Conservation (phyloP, 2,797 vertebrate species). For the Muscicapa striata region DNA sequence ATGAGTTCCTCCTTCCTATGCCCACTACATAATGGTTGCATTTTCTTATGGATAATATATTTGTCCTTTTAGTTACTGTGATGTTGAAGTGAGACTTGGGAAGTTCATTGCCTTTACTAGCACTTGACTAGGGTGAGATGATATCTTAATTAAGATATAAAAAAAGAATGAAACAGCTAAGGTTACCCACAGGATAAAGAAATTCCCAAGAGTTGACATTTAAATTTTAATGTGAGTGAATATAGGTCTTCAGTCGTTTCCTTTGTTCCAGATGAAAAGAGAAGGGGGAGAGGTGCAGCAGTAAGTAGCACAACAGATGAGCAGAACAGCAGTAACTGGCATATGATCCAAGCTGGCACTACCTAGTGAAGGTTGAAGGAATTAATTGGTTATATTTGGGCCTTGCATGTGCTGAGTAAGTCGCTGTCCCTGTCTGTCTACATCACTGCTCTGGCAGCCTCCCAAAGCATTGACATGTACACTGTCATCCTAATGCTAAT, state of each 20-base stretch:
- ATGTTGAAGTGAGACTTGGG: not conserved
- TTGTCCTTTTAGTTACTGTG: not conserved
- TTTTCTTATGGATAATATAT: not conserved
- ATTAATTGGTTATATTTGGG: constrained; percentile 11
- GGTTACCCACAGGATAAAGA: not conserved
- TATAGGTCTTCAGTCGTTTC: not conserved
- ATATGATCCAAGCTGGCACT: not conserved
- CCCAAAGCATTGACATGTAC: not conserved
- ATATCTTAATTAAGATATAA: not conserved
- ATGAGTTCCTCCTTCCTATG: not conserved
- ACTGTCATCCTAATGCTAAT: not conserved
- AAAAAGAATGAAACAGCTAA: not conserved
- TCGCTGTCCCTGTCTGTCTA: not conserved
- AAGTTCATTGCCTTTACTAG: not conserved
- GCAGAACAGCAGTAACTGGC: not conserved
- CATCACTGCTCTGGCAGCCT: not conserved
- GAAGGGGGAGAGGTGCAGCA: not conserved
- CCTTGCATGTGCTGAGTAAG: constrained; percentile 48
- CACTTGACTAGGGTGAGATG: not conserved
- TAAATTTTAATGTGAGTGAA: not conserved
- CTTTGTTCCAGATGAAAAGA: not conserved
- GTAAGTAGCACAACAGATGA: not conserved
- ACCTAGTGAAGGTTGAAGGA: not conserved
- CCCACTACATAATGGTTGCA: not conserved
- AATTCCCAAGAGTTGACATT: not conserved